Evolutionary conservation across 2,113 vertebrate genomes (phyloP).

Genomic region (Megaceryle torquata): DNA sequence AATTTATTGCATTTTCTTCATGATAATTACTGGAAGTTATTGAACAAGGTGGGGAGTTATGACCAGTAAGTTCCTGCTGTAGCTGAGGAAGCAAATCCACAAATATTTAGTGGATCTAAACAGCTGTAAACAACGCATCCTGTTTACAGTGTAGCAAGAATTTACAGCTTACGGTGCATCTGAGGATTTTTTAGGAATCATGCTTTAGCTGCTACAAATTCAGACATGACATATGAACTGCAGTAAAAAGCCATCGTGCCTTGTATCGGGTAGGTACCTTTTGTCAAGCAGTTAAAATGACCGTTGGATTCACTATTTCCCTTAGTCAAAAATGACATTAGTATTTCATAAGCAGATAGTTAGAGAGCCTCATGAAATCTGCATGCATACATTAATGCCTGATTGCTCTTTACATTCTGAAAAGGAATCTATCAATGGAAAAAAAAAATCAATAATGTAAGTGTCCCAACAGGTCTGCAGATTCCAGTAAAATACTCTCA

Average conservation of each 20-base stretch:
- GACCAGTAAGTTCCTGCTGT: conserved; percentile 68
- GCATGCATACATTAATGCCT: background rate
- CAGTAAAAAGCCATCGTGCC: background rate
- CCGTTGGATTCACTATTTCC: background rate
- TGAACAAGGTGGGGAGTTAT: conserved; percentile 80
- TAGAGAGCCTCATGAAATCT: conserved; percentile 14
- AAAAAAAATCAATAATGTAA: background rate
- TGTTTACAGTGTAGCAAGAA: conserved; percentile 60
- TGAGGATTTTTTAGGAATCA: conserved; percentile 55
- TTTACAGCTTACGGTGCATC: conserved; percentile 57
- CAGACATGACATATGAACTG: conserved; percentile 29
- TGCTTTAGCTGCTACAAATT: background rate
- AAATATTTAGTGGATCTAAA: conserved; percentile 73
- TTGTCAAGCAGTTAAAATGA: conserved; percentile 15
- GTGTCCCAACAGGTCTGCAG: background rate
- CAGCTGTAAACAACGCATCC: conserved; percentile 75
- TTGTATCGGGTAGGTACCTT: background rate
- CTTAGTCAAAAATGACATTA: conserved; percentile 29
- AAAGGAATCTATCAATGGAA: background rate
- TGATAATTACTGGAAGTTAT: conserved; percentile 85
- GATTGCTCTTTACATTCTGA: background rate
- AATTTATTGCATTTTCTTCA: conserved; percentile 80
- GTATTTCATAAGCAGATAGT: conserved; percentile 18
- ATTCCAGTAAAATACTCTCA: background rate
- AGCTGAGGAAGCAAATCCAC: conserved; percentile 79